A percentile compares a stretch with the other conserved stretches of the same genome.
These are phyloP conservation scores for Caradrina kadenii DNA, from an alignment of 2,888 invertebrate genomes.

Conservation along the genomic window DNA sequence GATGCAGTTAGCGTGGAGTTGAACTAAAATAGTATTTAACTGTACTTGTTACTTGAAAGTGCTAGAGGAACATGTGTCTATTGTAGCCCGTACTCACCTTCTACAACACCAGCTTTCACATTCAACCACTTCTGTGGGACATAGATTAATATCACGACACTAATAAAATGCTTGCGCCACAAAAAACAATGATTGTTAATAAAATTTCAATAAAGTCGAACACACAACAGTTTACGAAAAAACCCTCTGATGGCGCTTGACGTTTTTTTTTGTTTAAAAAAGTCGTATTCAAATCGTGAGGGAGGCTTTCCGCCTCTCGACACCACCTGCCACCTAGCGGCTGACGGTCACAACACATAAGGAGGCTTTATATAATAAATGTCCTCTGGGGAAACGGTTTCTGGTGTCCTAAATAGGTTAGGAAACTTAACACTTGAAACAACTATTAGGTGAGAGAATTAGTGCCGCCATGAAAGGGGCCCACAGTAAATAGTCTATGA, in stretches of 20 bases:
- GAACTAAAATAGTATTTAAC: slow-evolving; percentile 44
- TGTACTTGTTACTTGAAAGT: slow-evolving; percentile 3
- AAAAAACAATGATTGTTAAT: slow-evolving; percentile 73
- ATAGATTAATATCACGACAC: slow-evolving; percentile 60
- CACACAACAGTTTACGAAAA: slow-evolving; percentile 68
- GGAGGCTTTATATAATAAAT: slow-evolving; percentile 49
- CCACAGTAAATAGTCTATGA: no score
- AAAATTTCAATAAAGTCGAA: slow-evolving; percentile 67
- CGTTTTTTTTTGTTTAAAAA: slow-evolving; percentile 66
- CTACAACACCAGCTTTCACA: slow-evolving; percentile 36
- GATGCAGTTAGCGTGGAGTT: slow-evolving; percentile 25
- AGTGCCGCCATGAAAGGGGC: no score
- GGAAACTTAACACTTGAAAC: not conserved
- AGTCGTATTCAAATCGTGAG: slow-evolving; percentile 81
- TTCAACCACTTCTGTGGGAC: slow-evolving; percentile 8
- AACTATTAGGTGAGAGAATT: not conserved
- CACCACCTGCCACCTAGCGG: slow-evolving; percentile 75
- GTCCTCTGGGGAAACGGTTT: slow-evolving; percentile 9
- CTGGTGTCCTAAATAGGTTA: not conserved
- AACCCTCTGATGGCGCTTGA: slow-evolving; percentile 62
- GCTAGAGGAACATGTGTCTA: not conserved
- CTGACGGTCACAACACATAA: slow-evolving; percentile 59
- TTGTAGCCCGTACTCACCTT: not conserved
- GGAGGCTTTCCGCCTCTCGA: slow-evolving; percentile 73
- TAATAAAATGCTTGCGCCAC: slow-evolving; percentile 49